Evolutionary conservation across 2,888 invertebrate genomes (phyloP).

Genomic region (Ashinkailepas kermadecensis): DNA sequence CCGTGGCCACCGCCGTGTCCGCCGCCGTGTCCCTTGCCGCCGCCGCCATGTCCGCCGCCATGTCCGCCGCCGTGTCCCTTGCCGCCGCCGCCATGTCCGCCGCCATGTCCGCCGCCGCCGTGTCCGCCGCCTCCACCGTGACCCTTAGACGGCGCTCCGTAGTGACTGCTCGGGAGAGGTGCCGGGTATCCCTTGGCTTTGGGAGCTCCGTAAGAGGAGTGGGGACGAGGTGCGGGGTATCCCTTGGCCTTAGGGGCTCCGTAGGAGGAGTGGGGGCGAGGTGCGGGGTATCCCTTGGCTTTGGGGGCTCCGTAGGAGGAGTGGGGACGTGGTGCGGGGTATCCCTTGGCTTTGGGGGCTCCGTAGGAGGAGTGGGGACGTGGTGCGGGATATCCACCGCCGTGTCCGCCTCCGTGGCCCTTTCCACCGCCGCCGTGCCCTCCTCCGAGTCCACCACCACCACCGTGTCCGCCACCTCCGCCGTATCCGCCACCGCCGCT

Average conservation of each 20-base stretch:
- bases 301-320: slow-evolving; percentile 12
- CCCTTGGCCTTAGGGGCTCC: slow-evolving; percentile 28
- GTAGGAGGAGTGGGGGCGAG: slow-evolving; percentile 29
- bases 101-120: slow-evolving; percentile 24
- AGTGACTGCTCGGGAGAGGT: neutral
- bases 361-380: slow-evolving; percentile 20
- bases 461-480: neutral
- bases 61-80: slow-evolving; percentile 25
- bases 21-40: slow-evolving; percentile 14
- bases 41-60: slow-evolving; percentile 20
- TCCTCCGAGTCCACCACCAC: neutral
- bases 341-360: slow-evolving; percentile 19
- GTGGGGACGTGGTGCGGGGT: neutral
- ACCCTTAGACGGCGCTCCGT: slow-evolving; percentile 21
- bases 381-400: slow-evolving; percentile 24
- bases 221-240: slow-evolving; percentile 25
- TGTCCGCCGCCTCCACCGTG: slow-evolving; percentile 24
- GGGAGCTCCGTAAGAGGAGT: slow-evolving; percentile 31
- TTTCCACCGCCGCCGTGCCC: neutral
- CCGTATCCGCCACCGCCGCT: neutral
- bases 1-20: slow-evolving; percentile 21
- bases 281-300: slow-evolving; percentile 25
- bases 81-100: slow-evolving; percentile 22
- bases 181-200: slow-evolving; percentile 18
- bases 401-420: slow-evolving; percentile 13